Base-by-base conservation (phyloP, 2,113 vertebrate species). In the Riparia riparia region DNA sequence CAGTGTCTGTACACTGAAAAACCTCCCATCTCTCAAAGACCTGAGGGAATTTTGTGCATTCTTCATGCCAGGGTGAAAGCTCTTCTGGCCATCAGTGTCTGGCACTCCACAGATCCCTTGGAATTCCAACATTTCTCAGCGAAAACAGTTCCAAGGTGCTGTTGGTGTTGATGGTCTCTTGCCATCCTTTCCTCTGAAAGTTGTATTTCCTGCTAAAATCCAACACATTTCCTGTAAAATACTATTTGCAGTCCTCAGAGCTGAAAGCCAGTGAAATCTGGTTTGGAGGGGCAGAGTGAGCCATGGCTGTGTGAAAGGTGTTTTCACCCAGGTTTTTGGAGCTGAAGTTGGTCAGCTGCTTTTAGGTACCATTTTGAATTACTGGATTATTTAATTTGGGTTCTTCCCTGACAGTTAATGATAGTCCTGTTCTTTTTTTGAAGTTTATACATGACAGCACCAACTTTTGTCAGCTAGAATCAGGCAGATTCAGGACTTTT, bases 201-300 rank as follows among this genome's bases (percentile, higher is more conserved):
- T 14, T 25, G 10, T 3, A 5, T 12, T 42, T 58, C 32, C 32
- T 86, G 31, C 53, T 86, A 5, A 65, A 89, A 80, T 16, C 13
- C 50, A 34, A 6, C 31, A 6, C 4, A 6, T 17, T 32, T n/a
- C 37, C 4, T 39, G 0, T 14, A 2, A 50, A 47, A 10, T 6
- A 10, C 5, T 4, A 2, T 16, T 25, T 50, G 0, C 12, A 26
- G 1, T 32, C 53, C 63, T 66, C 77, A 54, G 34, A 9, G 12
- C 26, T 34, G 10, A 6, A 39, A 37, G n/a, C 0, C 1, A 9
- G 7, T 7, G 24, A 61, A 45, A 24, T 26, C 9, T 49, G 19
- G 5, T 25, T 69, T 24, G 6, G 6, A 20, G 82, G 24, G 51
- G 39, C 28, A n/a, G 11, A 2, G 7, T 13, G 31, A 45, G 31